Evolutionary conservation across 1,140 invertebrate genomes (phyloP), one percentile per base, ranked within the genome.

Genomic region (Dreissena rostriformis): DNA sequence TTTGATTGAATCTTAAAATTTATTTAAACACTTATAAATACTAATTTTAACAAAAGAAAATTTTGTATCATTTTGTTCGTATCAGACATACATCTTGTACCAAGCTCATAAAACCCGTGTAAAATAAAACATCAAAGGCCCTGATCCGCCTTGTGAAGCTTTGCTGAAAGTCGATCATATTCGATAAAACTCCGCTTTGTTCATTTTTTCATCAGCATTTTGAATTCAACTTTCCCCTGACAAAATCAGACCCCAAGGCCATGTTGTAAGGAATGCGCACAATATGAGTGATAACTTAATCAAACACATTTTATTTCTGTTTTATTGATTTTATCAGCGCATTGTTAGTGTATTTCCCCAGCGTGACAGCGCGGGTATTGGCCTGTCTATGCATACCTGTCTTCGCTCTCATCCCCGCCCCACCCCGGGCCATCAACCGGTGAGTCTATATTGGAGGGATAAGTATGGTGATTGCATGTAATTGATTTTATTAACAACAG

Each of bases 11-110:
- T 73, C 71, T 39, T 52, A 81, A 74, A 81, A 57, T 81, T 61
- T 73, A 49, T 81, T 73, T 73, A 73, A 81, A 81, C 73, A 81
- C 79, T 81, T 81, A 81, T 65, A 81, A 81, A 81, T 81, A 65
- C 67, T 65, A 81, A 65, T 71, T 73, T 70, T 63, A 28, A 81
- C 79, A 81, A 81, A 72, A 73, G 79, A 65, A 81, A 63, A 73
- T n/a, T 81, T 81, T 81, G 79, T 81, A 73, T 71, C 79, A 19
- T 51, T 57, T 57, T 71, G 68, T 71, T 57, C 24, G 53, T 71
- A 79, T 79, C 77, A n/a, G 12, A 26, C 24, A 22, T 52, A 67
- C 52, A 79, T 79, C 77, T 70, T 70, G 77, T 79, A 70, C 26
- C 22, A 26, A 15, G 24, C 65, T 49, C 53, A 79, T 79, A 67